Base-by-base conservation (phyloP, 2,888 invertebrate species). In the Parnassius apollo region DNA sequence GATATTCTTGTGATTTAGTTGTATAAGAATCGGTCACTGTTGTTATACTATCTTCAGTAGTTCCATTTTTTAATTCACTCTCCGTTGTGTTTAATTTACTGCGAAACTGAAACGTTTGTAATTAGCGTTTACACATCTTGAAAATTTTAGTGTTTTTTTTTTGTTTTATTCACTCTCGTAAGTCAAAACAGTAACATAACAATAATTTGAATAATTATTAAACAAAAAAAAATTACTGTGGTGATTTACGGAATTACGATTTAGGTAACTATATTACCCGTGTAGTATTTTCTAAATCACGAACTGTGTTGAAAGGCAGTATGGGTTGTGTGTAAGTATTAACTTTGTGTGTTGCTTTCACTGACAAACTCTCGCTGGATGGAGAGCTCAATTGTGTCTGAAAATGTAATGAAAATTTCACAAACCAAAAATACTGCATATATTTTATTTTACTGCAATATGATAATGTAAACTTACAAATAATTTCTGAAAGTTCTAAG, bases 331-430 rank as follows among this genome's bases (percentile, higher is more conserved):
- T 79, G 77, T 83, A 83, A 64, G 88, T 85, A 76, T 87, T 88
- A 74, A 89, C 83, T 82, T 85, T 90, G 77, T 92, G 88, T 80
- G 92, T 90, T 82, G 88, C 88, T 86, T 82, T 92, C 85, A 88
- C 83, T 83, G 89, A 83, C 81, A 91, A 87, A 83, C 86, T 91
- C 88, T 91, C 91, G 73, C 80, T 79, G 70, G 73, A 66, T 70
- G 86, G 83, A 90, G 90, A 90, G 86, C 79, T 84, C 74, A 78
- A 70, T 80, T 83, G 85, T 86, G 88, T 90, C 91, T 91, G 91
- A 84, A 91, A 88, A 75, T 68, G 46, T 72, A 67, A 61, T 66
- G 58, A 65, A 62, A 67, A 63, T 68, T 65, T 65, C 60, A 64
- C 42, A 52, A 62, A 57, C 50, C 65, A 57, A 53, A 13, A 18